These are phyloP conservation scores for Slavum lentiscoides DNA, from an alignment of 2,888 invertebrate species.

Conservation along the genomic window DNA sequence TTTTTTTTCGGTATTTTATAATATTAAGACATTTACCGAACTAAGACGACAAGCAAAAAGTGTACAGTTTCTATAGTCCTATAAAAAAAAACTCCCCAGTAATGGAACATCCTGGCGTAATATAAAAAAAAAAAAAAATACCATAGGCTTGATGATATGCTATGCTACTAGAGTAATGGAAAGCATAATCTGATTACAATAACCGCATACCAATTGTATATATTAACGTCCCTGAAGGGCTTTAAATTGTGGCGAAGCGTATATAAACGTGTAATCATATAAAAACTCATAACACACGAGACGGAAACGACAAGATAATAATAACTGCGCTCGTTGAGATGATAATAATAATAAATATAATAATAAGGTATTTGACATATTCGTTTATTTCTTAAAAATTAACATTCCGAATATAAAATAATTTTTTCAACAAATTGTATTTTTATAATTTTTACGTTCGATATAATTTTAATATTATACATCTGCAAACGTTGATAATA, in stretches of 20 bases:
- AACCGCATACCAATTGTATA: slow-evolving; percentile 46
- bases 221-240: slow-evolving; percentile 31
- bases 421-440: too few relatives aligned
- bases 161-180: background rate
- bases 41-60: background rate
- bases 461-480: too few relatives aligned
- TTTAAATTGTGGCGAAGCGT: slow-evolving; percentile 33
- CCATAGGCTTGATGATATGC: background rate
- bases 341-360: slow-evolving; percentile 6
- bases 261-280: slow-evolving; percentile 35
- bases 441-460: too few relatives aligned
- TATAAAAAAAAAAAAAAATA: slow-evolving; percentile 3
- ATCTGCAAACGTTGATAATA: too few relatives aligned
- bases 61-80: background rate
- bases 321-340: slow-evolving; percentile 30
- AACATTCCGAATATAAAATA: too few relatives aligned
- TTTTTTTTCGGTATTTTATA: too few relatives aligned
- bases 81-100: background rate
- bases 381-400: too few relatives aligned
- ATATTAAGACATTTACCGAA: too few relatives aligned
- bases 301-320: slow-evolving; percentile 27
- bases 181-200: slow-evolving; percentile 31
- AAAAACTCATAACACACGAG: slow-evolving; percentile 34
- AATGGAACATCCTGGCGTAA: background rate
- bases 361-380: too few relatives aligned